A percentile compares a stretch with the other conserved stretches of the same genome.
phyloP scores from a whole-genome alignment of 2,113 vertebrate species.

The Crocuta crocuta region DNA sequence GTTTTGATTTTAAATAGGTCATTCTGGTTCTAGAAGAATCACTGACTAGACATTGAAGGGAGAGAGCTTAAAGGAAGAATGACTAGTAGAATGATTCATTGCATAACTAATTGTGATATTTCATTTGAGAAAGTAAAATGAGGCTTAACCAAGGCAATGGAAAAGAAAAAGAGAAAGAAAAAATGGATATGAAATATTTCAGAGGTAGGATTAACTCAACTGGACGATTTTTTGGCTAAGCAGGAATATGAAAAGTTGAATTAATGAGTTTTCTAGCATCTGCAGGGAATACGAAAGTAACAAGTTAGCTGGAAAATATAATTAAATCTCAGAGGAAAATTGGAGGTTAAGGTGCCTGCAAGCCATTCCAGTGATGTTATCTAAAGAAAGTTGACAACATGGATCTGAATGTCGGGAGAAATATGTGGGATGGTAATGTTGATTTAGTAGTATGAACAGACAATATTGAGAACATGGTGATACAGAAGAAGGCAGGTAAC shows the following conservation, averaged over 20 bases:
- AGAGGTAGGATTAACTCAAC: neutral
- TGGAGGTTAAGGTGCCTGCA: neutral
- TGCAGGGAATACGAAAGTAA: neutral
- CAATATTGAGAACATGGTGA: neutral
- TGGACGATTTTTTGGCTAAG: neutral
- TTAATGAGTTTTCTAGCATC: neutral
- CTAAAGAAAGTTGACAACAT: neutral
- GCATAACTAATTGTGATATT: slow-evolving; percentile 3
- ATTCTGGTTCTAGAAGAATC: neutral
- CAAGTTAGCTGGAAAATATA: slow-evolving; percentile 5
- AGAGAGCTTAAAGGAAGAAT: neutral
- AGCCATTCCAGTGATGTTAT: neutral
- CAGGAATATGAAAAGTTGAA: neutral
- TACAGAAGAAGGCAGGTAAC: neutral
- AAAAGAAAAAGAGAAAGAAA: neutral
- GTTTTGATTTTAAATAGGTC: slow-evolving; percentile 1
- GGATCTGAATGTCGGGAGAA: neutral
- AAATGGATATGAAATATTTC: neutral
- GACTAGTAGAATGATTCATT: neutral
- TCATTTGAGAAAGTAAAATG: neutral
- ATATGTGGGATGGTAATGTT: neutral
- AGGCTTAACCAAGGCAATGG: neutral
- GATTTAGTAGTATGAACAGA: neutral
- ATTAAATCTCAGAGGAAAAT: neutral
- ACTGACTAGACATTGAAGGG: neutral